Base-by-base conservation (phyloP, 1,140 invertebrate genomes). In the Nylanderia fulva region DNA sequence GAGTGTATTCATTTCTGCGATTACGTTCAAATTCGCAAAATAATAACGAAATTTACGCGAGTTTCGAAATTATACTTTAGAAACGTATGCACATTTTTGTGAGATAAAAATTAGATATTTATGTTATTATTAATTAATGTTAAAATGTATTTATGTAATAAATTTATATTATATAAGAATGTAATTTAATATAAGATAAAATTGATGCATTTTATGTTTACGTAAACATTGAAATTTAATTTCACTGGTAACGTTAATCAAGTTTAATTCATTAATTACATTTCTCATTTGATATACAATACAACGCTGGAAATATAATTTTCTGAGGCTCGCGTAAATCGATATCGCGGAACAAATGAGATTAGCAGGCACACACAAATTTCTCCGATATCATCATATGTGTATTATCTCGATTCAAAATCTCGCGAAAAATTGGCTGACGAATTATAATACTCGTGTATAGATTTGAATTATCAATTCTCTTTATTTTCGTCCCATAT, bases 121-220 rank as follows among this genome's bases (percentile, higher is more conserved):
- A 21, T 21, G 7, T 36, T 7, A 24, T 27, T 24, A 15, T 66
- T 42, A 42, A 66, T 66, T 24, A 66, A 42, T 42, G n/a, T 33
- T 27, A 33, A 48, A 48, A 18, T 48, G 0, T 18, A 18, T 48
- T 18, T 18, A n/a, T 18, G 45, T 4, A 48, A 48, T 24, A 60
- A 75, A 75, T 75, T 60, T 24, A 58, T 15, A 74, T 58, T 18
- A n/a, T n/a, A n/a, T n/a, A 60, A 58, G 45, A n/a, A 75, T 42
- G 27, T 29, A 24, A 39, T 75, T 58, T 75, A 45, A 61, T n/a
- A 15, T 13, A 29, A 63, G 15, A 60, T 27, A 27, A 48, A 15
- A 45, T 45, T 45, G 9, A 61, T 29, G 24, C 13, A 8, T 48
- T 18, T 18, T 18, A 8, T 8, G 27, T 45, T 56, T 74, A 13